phyloP scores from a whole-genome alignment of 1,140 invertebrate genomes.

The Zaprionus africanus region DNA sequence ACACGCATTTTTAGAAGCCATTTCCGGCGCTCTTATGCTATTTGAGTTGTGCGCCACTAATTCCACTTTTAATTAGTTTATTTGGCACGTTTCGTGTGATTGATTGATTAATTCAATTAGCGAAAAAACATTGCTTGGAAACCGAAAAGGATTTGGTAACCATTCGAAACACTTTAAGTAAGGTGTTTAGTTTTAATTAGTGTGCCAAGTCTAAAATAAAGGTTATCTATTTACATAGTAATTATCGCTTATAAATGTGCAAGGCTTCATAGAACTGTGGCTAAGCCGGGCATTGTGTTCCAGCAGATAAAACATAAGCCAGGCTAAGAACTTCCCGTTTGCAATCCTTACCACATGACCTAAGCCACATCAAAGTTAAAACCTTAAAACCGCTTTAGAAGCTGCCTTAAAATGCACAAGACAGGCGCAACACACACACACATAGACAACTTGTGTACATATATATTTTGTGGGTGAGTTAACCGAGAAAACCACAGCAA shows the following conservation, averaged over 20 bases:
- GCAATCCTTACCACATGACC: conserved; percentile 25
- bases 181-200: background rate
- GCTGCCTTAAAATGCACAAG: conserved; percentile 55
- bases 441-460: background rate
- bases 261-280: background rate
- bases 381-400: conserved; percentile 46
- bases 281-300: background rate
- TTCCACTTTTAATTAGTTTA: conserved; percentile 80
- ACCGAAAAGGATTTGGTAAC: background rate
- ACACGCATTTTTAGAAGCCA: conserved; percentile 48
- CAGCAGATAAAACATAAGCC: conserved; percentile 20
- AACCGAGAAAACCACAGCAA: conserved; percentile 49
- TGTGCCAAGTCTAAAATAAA: background rate
- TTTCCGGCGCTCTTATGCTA: conserved; percentile 37
- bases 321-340: conserved; percentile 11
- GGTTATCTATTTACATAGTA: background rate
- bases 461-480: conserved; percentile 20
- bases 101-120: conserved; percentile 72
- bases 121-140: conserved; percentile 29
- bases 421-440: conserved; percentile 18
- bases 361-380: conserved; percentile 64
- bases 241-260: background rate
- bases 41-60: conserved; percentile 58
- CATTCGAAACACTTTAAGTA: background rate
- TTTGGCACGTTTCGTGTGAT: conserved; percentile 66